These are phyloP conservation scores for Andrena dorsata DNA, from an alignment of 2,888 invertebrate species.

Conservation along the genomic window DNA sequence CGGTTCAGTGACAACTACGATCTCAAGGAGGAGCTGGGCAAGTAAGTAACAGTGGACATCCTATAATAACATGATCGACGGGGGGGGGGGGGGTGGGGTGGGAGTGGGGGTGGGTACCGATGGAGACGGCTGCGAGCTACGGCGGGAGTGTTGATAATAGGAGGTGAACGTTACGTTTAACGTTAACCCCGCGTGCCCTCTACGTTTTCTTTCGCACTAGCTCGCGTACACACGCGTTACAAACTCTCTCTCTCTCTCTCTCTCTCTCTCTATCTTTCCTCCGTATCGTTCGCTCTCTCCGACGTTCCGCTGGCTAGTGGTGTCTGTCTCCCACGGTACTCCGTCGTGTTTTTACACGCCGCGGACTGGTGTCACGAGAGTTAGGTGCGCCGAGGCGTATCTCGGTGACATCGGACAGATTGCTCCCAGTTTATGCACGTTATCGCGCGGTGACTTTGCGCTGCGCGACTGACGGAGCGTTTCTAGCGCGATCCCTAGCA, in stretches of 20 bases:
- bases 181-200: constrained; percentile 41
- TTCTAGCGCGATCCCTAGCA: constrained; percentile 62
- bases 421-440: background rate
- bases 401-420: constrained; percentile 5
- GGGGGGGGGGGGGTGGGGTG: background rate
- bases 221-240: constrained; percentile 3
- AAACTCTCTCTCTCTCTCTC: background rate
- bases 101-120: too few species aligned
- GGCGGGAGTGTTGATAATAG: background rate
- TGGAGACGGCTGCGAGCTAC: background rate
- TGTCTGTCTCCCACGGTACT: background rate
- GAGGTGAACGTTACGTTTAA: background rate
- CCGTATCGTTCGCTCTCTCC: background rate
- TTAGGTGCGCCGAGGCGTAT: background rate
- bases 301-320: background rate
- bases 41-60: constrained; percentile 89
- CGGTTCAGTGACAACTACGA: constrained; percentile 99
- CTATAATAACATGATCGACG: background rate
- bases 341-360: constrained; percentile 29
- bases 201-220: constrained; percentile 21
- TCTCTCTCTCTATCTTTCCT: background rate
- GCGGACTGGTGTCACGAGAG: constrained; percentile 15
- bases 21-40: constrained; percentile 99
- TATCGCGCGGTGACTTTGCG: background rate
- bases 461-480: background rate